phyloP scores from a whole-genome alignment of 23 tunicate genomes.

The Diplosoma virens region DNA sequence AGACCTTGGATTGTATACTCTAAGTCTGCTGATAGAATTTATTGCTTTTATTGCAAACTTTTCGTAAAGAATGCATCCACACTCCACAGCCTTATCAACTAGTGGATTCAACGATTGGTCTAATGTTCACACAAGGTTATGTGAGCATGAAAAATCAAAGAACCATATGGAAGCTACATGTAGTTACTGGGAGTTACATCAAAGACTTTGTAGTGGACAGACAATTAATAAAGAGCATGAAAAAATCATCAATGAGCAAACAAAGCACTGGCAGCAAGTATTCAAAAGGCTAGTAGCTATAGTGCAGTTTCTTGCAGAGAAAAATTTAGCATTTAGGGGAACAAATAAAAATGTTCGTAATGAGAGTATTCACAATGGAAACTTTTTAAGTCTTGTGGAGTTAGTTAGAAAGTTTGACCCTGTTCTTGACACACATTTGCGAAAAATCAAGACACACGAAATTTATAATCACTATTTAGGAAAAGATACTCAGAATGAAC shows the following conservation, averaged over 20 bases:
- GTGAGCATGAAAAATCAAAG: not conserved
- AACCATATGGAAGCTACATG: constrained; percentile 6
- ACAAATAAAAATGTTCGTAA: no score
- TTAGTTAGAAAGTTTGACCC: no score
- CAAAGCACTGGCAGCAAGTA: constrained; percentile 17
- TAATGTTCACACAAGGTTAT: constrained; percentile 17
- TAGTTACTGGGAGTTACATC: constrained; percentile 5
- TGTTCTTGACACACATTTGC: no score
- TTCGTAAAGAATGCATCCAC: constrained; percentile 9
- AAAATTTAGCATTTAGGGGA: constrained; percentile 13
- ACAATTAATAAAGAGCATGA: not conserved
- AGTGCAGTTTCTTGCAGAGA: constrained; percentile 13
- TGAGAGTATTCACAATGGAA: no score
- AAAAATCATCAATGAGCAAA: not conserved
- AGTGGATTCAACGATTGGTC: constrained; percentile 1
- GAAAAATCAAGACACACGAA: no score
- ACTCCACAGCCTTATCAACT: not conserved
- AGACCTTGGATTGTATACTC: constrained; percentile 34
- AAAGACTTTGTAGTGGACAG: constrained; percentile 1
- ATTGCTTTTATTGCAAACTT: constrained; percentile 30
- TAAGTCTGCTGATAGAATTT: constrained; percentile 31
- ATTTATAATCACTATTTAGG: no score
- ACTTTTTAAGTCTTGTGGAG: no score
- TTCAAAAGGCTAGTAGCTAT: constrained; percentile 21
- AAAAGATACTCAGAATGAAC: no score